phyloP scores from a whole-genome alignment of 2,113 vertebrate genomes.

The Potamarius usumacintae region DNA sequence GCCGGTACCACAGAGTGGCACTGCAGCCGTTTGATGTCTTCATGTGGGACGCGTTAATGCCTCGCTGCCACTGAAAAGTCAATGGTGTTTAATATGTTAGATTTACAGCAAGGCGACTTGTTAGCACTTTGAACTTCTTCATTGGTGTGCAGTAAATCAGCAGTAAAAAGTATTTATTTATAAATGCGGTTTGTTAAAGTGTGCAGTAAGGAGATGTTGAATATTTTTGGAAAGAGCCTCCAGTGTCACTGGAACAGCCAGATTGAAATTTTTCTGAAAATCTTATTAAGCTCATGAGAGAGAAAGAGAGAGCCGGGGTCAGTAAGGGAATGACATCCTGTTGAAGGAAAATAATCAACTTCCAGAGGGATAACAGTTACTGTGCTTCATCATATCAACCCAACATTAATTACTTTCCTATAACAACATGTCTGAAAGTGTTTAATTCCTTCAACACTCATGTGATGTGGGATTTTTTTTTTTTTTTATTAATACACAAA shows the following conservation, averaged over 20 bases:
- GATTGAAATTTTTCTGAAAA: background rate
- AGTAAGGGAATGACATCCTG: background rate
- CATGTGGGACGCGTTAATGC: conserved; percentile 54
- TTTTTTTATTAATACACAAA: background rate
- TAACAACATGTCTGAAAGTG: background rate
- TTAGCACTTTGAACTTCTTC: conserved; percentile 19
- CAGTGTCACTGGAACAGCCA: background rate
- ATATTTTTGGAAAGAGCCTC: background rate
- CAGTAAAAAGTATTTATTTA: background rate
- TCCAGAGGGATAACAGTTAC: background rate
- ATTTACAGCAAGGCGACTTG: conserved; percentile 41
- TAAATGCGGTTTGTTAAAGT: background rate
- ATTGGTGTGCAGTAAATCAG: background rate
- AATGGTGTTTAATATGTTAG: conserved; percentile 9
- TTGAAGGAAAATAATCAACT: background rate
- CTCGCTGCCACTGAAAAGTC: conserved; percentile 26
- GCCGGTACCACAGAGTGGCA: conserved; percentile 45
- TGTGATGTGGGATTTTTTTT: background rate
- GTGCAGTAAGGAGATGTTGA: background rate
- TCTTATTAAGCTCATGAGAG: background rate
- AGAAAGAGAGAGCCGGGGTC: no score
- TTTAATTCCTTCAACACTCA: no score
- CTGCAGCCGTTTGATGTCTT: conserved; percentile 52
- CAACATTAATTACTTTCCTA: background rate
- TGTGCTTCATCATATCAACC: background rate